Percentiles rank a stretch among this genome's conserved stretches.
These are phyloP conservation scores for Dryobates pubescens DNA, from an alignment of 2,797 vertebrate genomes.

Conservation along the genomic window DNA sequence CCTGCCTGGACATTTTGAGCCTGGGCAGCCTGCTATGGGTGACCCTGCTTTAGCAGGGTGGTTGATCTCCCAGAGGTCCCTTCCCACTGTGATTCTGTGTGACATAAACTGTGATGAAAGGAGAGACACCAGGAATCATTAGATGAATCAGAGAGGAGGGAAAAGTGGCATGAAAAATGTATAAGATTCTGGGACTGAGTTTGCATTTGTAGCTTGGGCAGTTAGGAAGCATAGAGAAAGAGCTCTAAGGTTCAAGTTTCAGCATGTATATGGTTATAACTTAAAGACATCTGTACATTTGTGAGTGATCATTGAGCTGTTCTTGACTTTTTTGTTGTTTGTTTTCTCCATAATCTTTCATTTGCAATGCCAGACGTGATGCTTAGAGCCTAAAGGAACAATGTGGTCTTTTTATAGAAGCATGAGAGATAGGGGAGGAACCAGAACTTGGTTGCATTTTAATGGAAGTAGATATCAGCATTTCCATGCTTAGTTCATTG, in stretches of 20 bases:
- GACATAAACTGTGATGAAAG: background rate
- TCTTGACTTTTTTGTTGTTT: background rate
- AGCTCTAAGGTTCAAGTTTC: background rate
- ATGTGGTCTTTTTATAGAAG: conserved; percentile 26
- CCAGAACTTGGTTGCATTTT: background rate
- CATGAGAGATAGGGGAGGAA: background rate
- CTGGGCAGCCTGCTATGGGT: no score
- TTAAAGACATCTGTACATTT: accelerated
- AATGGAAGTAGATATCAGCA: conserved; percentile 52
- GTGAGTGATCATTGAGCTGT: background rate
- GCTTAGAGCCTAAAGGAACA: background rate
- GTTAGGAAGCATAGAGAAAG: background rate
- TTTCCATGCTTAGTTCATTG: conserved; percentile 52
- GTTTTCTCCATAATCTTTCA: background rate
- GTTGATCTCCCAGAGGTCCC: no score
- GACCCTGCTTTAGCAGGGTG: no score
- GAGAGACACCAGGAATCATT: background rate
- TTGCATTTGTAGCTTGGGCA: background rate
- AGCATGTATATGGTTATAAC: background rate
- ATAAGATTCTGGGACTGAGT: background rate
- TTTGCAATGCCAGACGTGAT: background rate
- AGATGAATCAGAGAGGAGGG: background rate
- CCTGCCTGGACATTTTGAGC: no score
- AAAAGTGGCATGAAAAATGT: background rate
- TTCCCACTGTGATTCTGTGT: background rate